phyloP scores from a whole-genome alignment of 2,113 vertebrate genomes.

The Pedionomus torquatus region DNA sequence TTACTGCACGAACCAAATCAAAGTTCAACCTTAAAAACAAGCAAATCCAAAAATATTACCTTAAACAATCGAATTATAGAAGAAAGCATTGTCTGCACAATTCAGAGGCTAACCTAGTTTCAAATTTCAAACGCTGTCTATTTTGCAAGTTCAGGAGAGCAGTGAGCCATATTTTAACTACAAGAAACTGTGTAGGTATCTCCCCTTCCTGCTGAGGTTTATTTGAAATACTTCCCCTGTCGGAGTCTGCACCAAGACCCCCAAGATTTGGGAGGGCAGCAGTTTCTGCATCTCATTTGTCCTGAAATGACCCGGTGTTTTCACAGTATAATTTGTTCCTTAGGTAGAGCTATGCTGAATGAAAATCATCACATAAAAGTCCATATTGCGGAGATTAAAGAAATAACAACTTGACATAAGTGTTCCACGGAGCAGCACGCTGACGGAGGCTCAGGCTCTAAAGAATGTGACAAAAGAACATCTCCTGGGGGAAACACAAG shows the following conservation, averaged over 20 bases:
- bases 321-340: neutral
- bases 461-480: neutral
- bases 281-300: neutral
- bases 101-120: neutral
- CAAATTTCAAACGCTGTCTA: neutral
- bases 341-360: neutral
- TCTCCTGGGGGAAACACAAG: neutral
- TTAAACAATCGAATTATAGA: neutral
- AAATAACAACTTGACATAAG: neutral
- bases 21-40: neutral
- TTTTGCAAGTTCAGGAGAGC: neutral
- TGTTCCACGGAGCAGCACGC: neutral
- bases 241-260: neutral
- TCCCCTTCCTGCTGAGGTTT: neutral
- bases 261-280: neutral
- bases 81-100: neutral
- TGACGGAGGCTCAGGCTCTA: neutral
- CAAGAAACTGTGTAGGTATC: neutral
- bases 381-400: neutral
- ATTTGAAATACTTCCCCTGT: neutral
- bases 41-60: neutral
- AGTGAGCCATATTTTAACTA: neutral
- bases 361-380: neutral
- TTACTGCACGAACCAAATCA: neutral
- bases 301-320: neutral